Base-by-base conservation (phyloP, 2,888 invertebrate genomes). In the Eupithecia tripunctaria region DNA sequence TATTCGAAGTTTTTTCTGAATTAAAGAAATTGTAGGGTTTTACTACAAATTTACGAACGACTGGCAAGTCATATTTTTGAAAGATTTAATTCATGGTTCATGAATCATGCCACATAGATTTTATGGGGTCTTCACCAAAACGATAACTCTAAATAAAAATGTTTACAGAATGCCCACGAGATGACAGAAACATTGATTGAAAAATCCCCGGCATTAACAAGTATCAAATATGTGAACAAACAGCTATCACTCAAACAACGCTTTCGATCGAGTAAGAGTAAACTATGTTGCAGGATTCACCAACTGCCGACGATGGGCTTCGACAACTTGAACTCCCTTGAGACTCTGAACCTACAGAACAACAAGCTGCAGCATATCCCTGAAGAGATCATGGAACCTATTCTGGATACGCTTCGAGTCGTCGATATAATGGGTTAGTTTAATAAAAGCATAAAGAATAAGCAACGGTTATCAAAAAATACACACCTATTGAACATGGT, bases 341-440 rank as follows among this genome's bases (percentile, higher is more conserved):
- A 98, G 94, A 97, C 97, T 14, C 89, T 98, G 65, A 98, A 97
- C 88, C 94, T 98, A 73, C 97, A 98, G 89, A 98, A 98, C 88
- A 98, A 98, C 91, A 97, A 97, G 88, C 91, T 98, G 79, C 95
- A 95, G 79, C 96, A 97, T 80, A 96, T 98, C 80, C 96, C 97
- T 0, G 97, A 98, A 85, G 98, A 98, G 86, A 97, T 98, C 67
- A 98, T 98, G 96, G 98, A 98, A 86, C 97, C 97, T 21, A 96
- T 98, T 75, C 95, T 98, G 81, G 98, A 98, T 87, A 98, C 98
- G 0, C 94, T 98, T 15, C 95, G 97, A 81, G 97, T 97, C 75
- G 96, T 98, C 79, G 98, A 98, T 90, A 97, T 98, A 79, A 98
- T 97, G 95, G 98, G 98, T 98, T 94, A 56, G 56, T 56, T 25